Conservation (phyloP, 2,888 invertebrate species). For the Lepas anatifera region DNA sequence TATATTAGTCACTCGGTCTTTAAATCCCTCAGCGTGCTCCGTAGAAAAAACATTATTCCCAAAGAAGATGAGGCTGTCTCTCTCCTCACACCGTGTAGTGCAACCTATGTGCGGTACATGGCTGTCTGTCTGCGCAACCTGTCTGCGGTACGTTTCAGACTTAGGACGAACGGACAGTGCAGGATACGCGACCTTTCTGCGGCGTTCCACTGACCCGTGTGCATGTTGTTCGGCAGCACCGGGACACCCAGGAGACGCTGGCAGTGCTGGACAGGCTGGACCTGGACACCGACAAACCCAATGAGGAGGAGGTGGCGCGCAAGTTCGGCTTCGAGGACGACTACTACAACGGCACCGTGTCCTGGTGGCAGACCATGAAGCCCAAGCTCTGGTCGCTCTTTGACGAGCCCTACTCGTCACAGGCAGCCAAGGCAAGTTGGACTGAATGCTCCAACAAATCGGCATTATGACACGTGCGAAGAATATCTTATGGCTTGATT, state of each 20-base stretch:
- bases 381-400: constrained; percentile 98
- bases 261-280: constrained; percentile 94
- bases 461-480: too few species aligned
- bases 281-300: constrained; percentile 93
- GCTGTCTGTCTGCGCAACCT: too few species aligned
- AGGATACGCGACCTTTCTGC: not conserved
- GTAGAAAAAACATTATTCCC: too few species aligned
- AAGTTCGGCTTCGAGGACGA: constrained; percentile 96
- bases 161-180: not conserved
- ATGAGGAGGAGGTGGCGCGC: constrained; percentile 92
- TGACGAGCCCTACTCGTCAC: constrained; percentile 98
- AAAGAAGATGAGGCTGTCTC: too few species aligned
- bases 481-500: too few species aligned
- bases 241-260: constrained; percentile 97
- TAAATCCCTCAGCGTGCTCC: too few species aligned
- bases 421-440: constrained; percentile 79
- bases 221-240: constrained; percentile 49
- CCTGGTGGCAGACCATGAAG: constrained; percentile 94
- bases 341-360: constrained; percentile 75
- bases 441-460: too few species aligned
- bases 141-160: too few species aligned
- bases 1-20: too few species aligned
- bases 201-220: not conserved
- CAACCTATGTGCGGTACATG: too few species aligned
- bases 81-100: too few species aligned